Evolutionary conservation across 2,797 vertebrate species (phyloP), one percentile per base, ranked within the genome.

Genomic region (Morus bassanus): DNA sequence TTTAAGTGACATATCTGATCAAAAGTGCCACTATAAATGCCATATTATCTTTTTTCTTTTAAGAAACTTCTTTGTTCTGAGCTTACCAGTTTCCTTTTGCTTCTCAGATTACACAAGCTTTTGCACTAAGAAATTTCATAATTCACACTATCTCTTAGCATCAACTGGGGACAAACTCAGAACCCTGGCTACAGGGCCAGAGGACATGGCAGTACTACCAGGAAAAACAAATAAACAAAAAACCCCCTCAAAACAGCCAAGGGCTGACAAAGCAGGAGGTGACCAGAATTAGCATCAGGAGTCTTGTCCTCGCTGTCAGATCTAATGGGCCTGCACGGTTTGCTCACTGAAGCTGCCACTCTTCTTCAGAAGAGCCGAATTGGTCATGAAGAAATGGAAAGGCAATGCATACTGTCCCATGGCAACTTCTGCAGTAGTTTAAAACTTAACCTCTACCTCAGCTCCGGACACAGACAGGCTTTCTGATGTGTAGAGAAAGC

Each of bases 401-500:
- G 31, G 12, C n/a, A 41, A 33, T 0, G 2, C 18, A 7, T 15
- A 31, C 15, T 4, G 27, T 73, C 4, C 16, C 8, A 9, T 3
- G 10, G 31, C 10, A 48, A 56, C 18, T 33, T 67, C 43, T 43
- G 27, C 39, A 37, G 48, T 2, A 7, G 17, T 46, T 64, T 53
- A 30, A 41, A 73, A 41, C 23, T 13, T 24, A 17, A 35, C 9
- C 18, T 25, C 28, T 46, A 9, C 4, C 16, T 28, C 11, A 3
- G 43, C 31, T 68, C 48, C 41, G n/a, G 46, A 31, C 43, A 43
- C 9, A 57, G 48, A 24, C 15, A 14, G 18, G 27, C 46, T 46
- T 51, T 57, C n/a, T 28, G 33, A 28, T 15, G 9, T 1, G 2
- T 21, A 28, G 33, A n/a, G 18, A 24, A 64, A 57, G n/a, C 39